Evolutionary conservation across 1,140 invertebrate species (phyloP), one percentile per base, ranked within the genome.

Genomic region (Drosophila watanabei): DNA sequence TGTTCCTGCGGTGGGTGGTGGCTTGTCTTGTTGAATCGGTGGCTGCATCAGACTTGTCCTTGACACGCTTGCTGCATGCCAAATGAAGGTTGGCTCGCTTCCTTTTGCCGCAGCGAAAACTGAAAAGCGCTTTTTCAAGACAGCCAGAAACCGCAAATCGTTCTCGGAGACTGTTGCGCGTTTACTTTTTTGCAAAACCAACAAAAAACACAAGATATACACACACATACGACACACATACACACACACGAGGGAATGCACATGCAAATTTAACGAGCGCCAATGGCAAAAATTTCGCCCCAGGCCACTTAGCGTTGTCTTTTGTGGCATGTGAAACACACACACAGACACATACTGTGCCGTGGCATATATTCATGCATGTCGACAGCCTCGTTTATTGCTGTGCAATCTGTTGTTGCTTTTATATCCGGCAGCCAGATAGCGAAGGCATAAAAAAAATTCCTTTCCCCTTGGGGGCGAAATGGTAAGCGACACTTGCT

Each of bases 231-330:
- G n/a, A 62, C 37, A 49, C 10, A 35, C 20, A 43, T 8, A 46
- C 32, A 51, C 35, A 46, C 20, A 37, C 16, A 46, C 41, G 28
- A 37, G 39, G 18, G 63, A 64, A 73, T 85, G 77, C 82, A 75
- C 76, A 88, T 88, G 84, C 80, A 88, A 88, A 88, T 88, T 88
- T 88, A 88, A 88, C 84, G 77, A 88, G 85, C 77, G 71, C 80
- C 84, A 88, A 84, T 88, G 80, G 84, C 84, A 45, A 80, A 79
- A 87, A 88, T 80, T 80, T 64, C 72, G 77, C 84, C 84, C 73
- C 77, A 87, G 80, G 84, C 80, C 85, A 88, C 80, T 83, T 84
- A 83, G 58, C 84, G 58, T 71, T 84, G 77, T 69, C 80, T 88
- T 78, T 88, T 88, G 84, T 88, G 72, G 85, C 65, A 80, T 43